phyloP scores from a whole-genome alignment of 1,140 invertebrate species.

The Psix sp. region DNA sequence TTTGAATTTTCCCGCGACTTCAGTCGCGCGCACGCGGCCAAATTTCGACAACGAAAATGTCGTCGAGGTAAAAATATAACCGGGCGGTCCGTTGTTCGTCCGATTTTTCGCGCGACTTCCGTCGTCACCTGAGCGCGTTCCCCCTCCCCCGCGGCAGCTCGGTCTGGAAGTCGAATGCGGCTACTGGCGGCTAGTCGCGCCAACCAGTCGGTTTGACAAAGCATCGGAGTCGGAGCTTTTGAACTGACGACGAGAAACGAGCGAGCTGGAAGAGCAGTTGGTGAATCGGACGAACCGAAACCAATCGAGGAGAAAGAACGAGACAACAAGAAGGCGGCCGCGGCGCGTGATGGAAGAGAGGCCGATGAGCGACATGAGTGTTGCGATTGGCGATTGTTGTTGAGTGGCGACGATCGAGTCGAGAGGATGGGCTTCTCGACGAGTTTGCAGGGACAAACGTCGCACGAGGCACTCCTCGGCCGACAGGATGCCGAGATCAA shows the following conservation, averaged over 20 bases:
- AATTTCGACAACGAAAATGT: too few species aligned
- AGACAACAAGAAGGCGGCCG: neutral
- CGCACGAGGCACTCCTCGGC: slow-evolving; percentile 89
- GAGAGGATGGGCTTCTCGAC: slow-evolving; percentile 88
- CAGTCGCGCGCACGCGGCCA: too few species aligned
- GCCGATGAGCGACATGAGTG: neutral
- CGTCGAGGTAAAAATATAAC: too few species aligned
- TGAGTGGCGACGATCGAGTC: neutral
- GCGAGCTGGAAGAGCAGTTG: neutral
- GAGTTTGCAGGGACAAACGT: slow-evolving; percentile 86
- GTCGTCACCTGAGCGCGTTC: slow-evolving; percentile 12
- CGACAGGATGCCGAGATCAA: slow-evolving; percentile 94
- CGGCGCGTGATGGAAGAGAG: too few species aligned
- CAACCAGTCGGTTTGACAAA: too few species aligned
- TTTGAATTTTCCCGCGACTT: too few species aligned
- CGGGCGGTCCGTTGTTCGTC: too few species aligned
- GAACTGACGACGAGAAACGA: neutral
- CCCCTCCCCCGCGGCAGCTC: neutral
- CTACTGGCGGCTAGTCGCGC: neutral
- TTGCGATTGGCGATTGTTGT: slow-evolving; percentile 14
- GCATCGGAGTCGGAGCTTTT: too few species aligned
- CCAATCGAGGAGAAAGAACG: neutral
- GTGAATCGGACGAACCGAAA: neutral
- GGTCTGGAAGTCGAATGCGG: too few species aligned
- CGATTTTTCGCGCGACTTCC: slow-evolving; percentile 7